A percentile compares a stretch with the other conserved stretches of the same genome.
These are phyloP conservation scores for Dascillus cervinus DNA, from an alignment of 2,888 invertebrate genomes.

Conservation along the genomic window DNA sequence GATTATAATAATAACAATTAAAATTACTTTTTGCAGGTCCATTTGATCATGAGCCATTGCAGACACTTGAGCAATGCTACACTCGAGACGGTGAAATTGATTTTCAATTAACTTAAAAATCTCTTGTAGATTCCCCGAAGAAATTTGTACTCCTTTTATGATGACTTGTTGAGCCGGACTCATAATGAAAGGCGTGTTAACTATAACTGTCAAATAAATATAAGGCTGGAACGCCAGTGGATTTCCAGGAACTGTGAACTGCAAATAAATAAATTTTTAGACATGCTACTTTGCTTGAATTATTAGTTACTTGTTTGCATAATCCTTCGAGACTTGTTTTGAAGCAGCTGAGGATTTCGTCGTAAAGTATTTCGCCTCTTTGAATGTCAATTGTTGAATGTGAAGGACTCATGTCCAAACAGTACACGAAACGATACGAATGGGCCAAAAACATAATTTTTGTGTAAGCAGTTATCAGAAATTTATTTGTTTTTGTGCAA, in stretches of 20 bases:
- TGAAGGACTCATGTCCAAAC: constrained; percentile 72
- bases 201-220: constrained; percentile 67
- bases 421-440: constrained; percentile 64
- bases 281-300: neutral
- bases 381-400: constrained; percentile 60
- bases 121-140: constrained; percentile 49
- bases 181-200: constrained; percentile 66
- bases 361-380: constrained; percentile 53
- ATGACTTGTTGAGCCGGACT: constrained; percentile 65
- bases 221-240: constrained; percentile 54
- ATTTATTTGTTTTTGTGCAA: constrained; percentile 40
- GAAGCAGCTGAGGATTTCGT: constrained; percentile 51
- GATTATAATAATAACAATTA: no score
- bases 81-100: constrained; percentile 54
- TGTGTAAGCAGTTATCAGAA: constrained; percentile 50
- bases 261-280: constrained; percentile 25
- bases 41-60: constrained; percentile 49
- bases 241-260: constrained; percentile 65
- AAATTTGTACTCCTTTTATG: constrained; percentile 61
- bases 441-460: constrained; percentile 61
- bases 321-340: constrained; percentile 50
- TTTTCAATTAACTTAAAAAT: constrained; percentile 50
- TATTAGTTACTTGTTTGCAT: constrained; percentile 45
- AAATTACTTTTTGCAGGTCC: constrained; percentile 40
- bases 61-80: constrained; percentile 51